phyloP scores from a whole-genome alignment of 2,113 vertebrate genomes.

The Pyrgilauda ruficollis region DNA sequence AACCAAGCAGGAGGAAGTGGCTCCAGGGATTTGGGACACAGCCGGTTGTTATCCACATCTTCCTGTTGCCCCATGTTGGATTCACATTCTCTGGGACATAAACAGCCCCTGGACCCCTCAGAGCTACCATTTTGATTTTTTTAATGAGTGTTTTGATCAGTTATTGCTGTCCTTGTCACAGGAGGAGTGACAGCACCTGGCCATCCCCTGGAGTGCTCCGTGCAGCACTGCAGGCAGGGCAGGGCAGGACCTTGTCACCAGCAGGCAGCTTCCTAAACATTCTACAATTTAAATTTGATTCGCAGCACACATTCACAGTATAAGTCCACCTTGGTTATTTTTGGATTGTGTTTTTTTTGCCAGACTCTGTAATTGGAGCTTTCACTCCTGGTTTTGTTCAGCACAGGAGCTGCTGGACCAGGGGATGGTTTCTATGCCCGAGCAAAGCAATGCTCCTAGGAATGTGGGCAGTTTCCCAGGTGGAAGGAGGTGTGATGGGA shows the following conservation, averaged over 20 bases:
- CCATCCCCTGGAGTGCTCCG: neutral
- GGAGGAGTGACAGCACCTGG: neutral
- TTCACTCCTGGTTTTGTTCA: neutral
- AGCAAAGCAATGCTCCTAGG: neutral
- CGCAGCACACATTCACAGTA: neutral
- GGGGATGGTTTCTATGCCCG: rapidly evolving
- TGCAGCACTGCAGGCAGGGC: neutral
- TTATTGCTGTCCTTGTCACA: neutral
- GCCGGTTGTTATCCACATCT: neutral
- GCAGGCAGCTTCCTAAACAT: neutral
- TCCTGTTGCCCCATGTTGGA: rapidly evolving
- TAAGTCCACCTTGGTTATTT: constrained; percentile 21
- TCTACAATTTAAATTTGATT: constrained; percentile 27
- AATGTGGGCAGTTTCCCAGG: neutral
- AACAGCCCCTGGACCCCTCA: neutral
- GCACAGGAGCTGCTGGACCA: neutral
- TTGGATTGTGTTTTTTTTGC: neutral
- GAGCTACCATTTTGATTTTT: neutral
- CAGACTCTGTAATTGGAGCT: neutral
- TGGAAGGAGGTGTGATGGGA: neutral
- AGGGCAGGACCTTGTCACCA: neutral
- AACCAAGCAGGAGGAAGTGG: neutral
- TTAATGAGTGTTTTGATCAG: neutral
- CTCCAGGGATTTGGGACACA: neutral
- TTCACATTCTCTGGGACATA: rapidly evolving